These are phyloP conservation scores for Lasioglossum baleicum DNA, from an alignment of 1,140 invertebrate genomes.

Conservation along the genomic window DNA sequence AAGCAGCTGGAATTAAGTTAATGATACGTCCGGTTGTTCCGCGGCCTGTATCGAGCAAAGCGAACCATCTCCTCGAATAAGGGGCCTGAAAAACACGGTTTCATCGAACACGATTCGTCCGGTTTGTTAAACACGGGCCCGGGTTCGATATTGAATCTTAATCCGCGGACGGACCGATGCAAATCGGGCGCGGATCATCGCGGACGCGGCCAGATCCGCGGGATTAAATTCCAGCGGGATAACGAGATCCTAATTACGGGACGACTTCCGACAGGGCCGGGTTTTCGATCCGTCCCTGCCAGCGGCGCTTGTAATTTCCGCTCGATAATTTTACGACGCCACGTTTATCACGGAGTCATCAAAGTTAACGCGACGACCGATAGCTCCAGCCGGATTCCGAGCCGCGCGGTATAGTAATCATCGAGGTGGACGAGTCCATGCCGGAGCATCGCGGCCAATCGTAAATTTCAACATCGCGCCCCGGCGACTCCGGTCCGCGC, in stretches of 20 bases:
- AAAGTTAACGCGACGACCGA: slow-evolving; percentile 43
- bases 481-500: neutral
- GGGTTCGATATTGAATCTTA: slow-evolving; percentile 50
- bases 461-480: slow-evolving; percentile 15
- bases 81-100: neutral
- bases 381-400: slow-evolving; percentile 27
- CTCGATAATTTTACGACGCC: slow-evolving; percentile 41
- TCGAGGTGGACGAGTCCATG: neutral
- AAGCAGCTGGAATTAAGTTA: slow-evolving; percentile 27
- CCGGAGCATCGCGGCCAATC: neutral
- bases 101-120: neutral
- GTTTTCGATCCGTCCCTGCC: slow-evolving; percentile 4
- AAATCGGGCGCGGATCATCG: slow-evolving; percentile 21
- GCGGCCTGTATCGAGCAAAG: neutral
- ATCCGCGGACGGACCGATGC: slow-evolving; percentile 23
- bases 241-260: slow-evolving; percentile 49
- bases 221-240: slow-evolving; percentile 28
- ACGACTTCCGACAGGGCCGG: slow-evolving; percentile 51
- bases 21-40: neutral
- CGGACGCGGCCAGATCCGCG: neutral
- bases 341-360: slow-evolving; percentile 52
- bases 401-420: slow-evolving; percentile 4
- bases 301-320: slow-evolving; percentile 50
- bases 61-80: no score
- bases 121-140: neutral